Percentiles rank a stretch among this genome's conserved stretches.
phyloP scores from a whole-genome alignment of 1,140 invertebrate species.

The Proctacanthus coquilletti region DNA sequence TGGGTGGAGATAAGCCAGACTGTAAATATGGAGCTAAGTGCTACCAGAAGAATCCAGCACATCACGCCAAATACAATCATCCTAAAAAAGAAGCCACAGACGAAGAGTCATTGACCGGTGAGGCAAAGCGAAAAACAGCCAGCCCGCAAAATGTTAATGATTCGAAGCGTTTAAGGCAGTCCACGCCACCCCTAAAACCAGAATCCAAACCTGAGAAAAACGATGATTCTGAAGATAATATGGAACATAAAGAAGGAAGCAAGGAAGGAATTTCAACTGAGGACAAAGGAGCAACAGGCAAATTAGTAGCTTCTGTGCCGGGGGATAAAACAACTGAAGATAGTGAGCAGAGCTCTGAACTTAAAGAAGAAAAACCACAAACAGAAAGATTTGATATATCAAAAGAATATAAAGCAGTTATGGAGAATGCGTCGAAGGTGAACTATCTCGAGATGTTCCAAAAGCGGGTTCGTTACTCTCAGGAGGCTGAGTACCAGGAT shows the following conservation, averaged over 20 bases:
- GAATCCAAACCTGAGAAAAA: slow-evolving; percentile 10
- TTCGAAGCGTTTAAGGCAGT: no score
- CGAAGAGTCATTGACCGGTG: background rate
- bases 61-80: slow-evolving; percentile 64
- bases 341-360: background rate
- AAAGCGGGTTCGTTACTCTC: slow-evolving; percentile 22
- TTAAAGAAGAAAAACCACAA: background rate
- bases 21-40: slow-evolving; percentile 71
- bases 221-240: slow-evolving; percentile 6
- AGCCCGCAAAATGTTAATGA: background rate
- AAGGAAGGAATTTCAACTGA: background rate
- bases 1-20: no score
- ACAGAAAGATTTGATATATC: slow-evolving; percentile 12
- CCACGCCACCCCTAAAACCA: background rate
- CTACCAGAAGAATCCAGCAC: slow-evolving; percentile 69
- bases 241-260: slow-evolving; percentile 2
- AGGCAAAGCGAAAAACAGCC: background rate
- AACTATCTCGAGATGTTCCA: slow-evolving; percentile 25
- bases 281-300: background rate
- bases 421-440: slow-evolving; percentile 18
- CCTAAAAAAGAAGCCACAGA: slow-evolving; percentile 30
- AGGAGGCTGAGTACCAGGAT: slow-evolving; percentile 23
- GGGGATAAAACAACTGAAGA: no score
- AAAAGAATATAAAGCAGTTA: slow-evolving; percentile 18
- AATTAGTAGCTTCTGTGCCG: no score